These are phyloP conservation scores for Pteropus alecto DNA, from an alignment of 2,113 vertebrate genomes.

Conservation along the genomic window DNA sequence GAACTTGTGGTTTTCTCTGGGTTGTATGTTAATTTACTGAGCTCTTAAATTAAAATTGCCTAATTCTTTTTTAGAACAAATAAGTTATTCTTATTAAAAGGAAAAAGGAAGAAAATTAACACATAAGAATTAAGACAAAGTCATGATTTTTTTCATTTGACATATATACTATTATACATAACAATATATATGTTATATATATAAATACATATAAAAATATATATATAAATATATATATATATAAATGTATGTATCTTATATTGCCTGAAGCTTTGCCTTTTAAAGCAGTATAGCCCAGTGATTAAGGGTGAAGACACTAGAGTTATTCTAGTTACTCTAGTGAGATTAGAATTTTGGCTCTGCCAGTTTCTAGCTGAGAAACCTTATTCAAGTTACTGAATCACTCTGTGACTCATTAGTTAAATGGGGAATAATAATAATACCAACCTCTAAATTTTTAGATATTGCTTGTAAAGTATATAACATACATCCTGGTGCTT, in stretches of 20 bases:
- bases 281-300: background rate
- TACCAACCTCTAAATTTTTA: background rate
- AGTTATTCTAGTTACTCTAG: background rate
- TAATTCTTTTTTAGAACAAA: background rate
- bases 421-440: background rate
- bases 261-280: background rate
- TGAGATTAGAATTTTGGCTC: background rate
- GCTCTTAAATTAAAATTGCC: background rate
- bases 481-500: background rate
- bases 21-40: background rate
- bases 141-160: background rate
- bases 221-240: background rate
- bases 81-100: slow-evolving; percentile 6
- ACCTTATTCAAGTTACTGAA: background rate
- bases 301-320: background rate
- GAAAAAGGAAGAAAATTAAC: slow-evolving; percentile 18
- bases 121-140: background rate
- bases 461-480: background rate
- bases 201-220: background rate
- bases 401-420: background rate
- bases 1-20: background rate
- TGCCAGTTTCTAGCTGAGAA: background rate
- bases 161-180: background rate
- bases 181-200: background rate
- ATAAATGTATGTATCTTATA: background rate